Conservation (phyloP, 2,113 vertebrate genomes). For the Campylomormyrus numenius region DNA sequence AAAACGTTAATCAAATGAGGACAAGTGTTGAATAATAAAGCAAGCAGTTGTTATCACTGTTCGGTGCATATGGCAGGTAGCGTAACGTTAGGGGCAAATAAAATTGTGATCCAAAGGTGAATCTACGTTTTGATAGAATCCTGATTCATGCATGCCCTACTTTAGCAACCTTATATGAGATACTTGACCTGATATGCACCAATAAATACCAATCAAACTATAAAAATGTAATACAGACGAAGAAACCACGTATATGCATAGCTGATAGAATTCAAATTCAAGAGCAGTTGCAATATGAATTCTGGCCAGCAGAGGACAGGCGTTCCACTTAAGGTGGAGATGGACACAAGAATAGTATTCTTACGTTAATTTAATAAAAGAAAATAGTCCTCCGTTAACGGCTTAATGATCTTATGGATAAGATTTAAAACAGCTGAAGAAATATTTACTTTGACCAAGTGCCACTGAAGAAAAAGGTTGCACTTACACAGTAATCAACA, state of each 20-base stretch:
- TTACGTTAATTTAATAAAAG: not conserved
- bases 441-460: not conserved
- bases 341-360: not conserved
- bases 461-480: not conserved
- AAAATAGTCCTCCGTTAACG: not conserved
- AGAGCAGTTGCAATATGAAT: not conserved
- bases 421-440: not conserved
- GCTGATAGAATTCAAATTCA: not conserved
- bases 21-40: not conserved
- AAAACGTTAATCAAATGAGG: not conserved
- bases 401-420: not conserved
- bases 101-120: not conserved
- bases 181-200: not conserved
- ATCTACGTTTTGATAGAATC: not conserved
- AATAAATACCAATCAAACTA: not conserved
- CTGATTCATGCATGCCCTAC: not conserved
- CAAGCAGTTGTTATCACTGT: not conserved
- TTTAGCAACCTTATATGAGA: not conserved
- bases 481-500: not conserved
- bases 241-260: not conserved
- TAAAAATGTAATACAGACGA: not conserved
- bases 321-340: not conserved
- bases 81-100: not conserved
- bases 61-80: not conserved
- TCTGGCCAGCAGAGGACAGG: not conserved